Base-by-base conservation (phyloP, 2,113 vertebrate species). In the Neopipo cinnamomea region DNA sequence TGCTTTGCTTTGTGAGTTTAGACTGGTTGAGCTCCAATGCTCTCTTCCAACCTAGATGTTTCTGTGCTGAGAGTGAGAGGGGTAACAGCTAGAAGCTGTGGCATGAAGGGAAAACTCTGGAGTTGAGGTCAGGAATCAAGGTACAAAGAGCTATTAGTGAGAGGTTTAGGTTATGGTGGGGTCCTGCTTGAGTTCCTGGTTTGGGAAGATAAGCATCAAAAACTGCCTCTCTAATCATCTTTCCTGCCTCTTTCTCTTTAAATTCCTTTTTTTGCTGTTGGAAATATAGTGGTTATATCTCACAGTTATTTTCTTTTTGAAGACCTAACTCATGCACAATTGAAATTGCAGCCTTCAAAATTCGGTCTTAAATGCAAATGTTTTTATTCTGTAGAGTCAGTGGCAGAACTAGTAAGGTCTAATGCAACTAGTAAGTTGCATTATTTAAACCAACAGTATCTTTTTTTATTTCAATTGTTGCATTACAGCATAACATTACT, bases 231-330 rank as follows among this genome's bases (percentile, higher is more conserved):
- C 33, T 55, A 68, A 25, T 33, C 24, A 33, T 31, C 37, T 14
- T 39, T 74, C 41, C 19, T 39, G 20, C 35, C 22, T 77, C 21
- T 52, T 53, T 74, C 28, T 67, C n/a, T 88, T 84, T 18, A 63
- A 58, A 41, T 39, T 35, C 4, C 5, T 19, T 19, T n/a, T 59
- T 80, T 55, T 44, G 1, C 9, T 53, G 25, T 65, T 87, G 25
- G 24, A 67, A 62, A 46, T 55, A 18, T 0, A 23, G 31, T 28
- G 35, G 12, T 49, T 74, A 33, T 5, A 24, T 22, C 24, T 84
- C 30, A 25, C 0, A 0, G 10, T 25, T 73, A 3, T 71, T 87
- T 70, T 62, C 27, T 41, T 8, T 0, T n/a, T 62, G 62, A 72
- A 33, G 47, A 62, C 39, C 14, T 22, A 62, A 42, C 12, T 68